These are phyloP conservation scores for Nasonia longicornis DNA, from an alignment of 1,140 invertebrate genomes.

Conservation along the genomic window DNA sequence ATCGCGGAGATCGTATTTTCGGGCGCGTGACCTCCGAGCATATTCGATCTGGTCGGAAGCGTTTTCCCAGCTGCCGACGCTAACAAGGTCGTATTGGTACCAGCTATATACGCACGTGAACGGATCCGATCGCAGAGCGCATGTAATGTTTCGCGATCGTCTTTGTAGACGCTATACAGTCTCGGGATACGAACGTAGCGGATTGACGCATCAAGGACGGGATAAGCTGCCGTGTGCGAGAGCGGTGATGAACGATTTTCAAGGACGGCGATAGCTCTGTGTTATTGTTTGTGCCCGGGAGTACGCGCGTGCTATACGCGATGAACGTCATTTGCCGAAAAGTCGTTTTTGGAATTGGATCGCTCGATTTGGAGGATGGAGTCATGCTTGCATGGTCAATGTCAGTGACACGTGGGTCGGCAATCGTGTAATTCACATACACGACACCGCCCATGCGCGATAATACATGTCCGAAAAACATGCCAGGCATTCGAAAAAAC, in stretches of 20 bases:
- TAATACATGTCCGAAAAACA: not conserved
- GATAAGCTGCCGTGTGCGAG: conserved; percentile 7
- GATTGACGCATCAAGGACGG: conserved; percentile 36
- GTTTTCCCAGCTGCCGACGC: not conserved
- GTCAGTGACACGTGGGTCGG: not conserved
- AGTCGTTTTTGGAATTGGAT: not conserved
- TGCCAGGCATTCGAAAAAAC: not conserved
- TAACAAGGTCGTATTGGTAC: conserved; percentile 10
- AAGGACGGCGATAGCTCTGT: not conserved
- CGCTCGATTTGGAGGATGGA: too few species aligned
- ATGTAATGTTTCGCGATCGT: not conserved
- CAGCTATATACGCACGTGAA: not conserved
- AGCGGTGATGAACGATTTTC: conserved; percentile 31
- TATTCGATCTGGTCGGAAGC: not conserved
- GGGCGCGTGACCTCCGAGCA: not conserved
- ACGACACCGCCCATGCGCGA: too few species aligned
- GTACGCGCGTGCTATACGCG: too few species aligned
- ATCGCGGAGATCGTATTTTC: not conserved
- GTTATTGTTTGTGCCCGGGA: too few species aligned
- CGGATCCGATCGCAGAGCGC: not conserved
- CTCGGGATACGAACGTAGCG: not conserved
- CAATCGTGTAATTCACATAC: too few species aligned
- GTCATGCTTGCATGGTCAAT: not conserved
- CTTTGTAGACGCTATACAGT: not conserved
- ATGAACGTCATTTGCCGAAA: not conserved